phyloP scores from a whole-genome alignment of 2,888 invertebrate species.

The Standfussiana lucernea region DNA sequence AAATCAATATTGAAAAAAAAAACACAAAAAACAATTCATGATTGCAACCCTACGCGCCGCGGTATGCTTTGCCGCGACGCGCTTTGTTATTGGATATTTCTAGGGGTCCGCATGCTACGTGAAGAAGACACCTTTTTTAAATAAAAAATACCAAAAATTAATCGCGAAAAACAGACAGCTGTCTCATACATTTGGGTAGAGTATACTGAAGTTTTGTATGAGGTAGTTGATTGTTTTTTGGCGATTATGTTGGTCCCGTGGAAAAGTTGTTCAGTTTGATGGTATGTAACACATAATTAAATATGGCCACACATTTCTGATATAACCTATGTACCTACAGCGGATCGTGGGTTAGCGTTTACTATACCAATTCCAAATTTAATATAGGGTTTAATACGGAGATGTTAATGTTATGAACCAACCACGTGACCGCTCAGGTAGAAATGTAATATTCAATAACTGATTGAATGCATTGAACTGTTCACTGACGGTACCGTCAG shows the following conservation, averaged over 20 bases:
- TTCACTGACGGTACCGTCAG: neutral
- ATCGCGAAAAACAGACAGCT: neutral
- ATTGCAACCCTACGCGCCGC: conserved; percentile 68
- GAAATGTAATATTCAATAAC: conserved; percentile 14
- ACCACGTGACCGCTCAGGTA: conserved; percentile 2
- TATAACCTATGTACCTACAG: neutral
- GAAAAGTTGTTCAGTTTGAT: no score
- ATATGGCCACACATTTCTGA: neutral
- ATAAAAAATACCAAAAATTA: neutral
- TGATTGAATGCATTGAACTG: conserved; percentile 19
- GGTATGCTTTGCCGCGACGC: conserved; percentile 76
- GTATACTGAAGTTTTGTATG: neutral
- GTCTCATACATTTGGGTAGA: neutral
- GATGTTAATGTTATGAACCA: conserved; percentile 10
- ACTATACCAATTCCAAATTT: neutral
- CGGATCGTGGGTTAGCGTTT: neutral
- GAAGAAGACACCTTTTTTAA: neutral
- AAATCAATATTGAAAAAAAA: neutral
- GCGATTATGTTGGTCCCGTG: neutral
- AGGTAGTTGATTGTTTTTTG: no score
- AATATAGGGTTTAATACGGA: neutral
- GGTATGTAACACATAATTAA: neutral
- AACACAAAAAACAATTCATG: conserved; percentile 37
- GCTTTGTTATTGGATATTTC: conserved; percentile 83
- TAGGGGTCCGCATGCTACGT: conserved; percentile 60